Conservation (phyloP, 2,113 vertebrate species). For the Chrysochloris asiatica region DNA sequence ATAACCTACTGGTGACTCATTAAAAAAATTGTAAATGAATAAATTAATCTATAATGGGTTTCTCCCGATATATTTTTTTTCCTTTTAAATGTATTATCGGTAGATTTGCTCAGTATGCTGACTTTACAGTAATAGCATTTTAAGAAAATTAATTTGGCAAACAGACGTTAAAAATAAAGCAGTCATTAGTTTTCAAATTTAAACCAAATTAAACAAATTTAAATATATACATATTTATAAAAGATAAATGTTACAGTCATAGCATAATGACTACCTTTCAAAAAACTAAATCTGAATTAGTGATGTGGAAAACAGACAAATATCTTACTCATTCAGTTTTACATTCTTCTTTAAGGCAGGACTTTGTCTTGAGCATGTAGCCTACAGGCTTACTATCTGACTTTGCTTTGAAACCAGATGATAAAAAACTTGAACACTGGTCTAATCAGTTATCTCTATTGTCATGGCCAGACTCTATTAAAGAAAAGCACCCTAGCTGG, state of each 20-base stretch:
- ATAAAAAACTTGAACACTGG: not conserved
- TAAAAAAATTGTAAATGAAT: not conserved
- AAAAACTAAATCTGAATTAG: not conserved
- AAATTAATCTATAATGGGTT: not conserved
- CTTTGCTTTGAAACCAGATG: not conserved
- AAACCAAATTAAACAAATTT: not conserved
- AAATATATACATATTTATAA: not conserved
- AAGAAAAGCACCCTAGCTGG: slow-evolving; percentile 24
- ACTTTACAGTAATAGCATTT: not conserved
- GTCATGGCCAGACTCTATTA: not conserved
- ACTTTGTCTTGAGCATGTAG: not conserved
- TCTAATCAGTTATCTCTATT: slow-evolving; percentile 26
- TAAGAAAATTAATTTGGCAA: not conserved
- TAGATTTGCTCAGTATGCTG: not conserved
- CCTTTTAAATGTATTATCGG: not conserved
- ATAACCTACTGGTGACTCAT: not conserved
- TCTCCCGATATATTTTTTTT: not conserved
- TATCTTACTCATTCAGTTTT: not conserved
- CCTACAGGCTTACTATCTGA: not conserved
- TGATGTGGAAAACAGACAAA: not conserved
- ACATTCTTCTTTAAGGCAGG: not conserved
- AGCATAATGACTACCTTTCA: not conserved
- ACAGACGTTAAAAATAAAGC: not conserved
- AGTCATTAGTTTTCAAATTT: not conserved
- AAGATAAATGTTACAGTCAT: not conserved